phyloP scores from a whole-genome alignment of 2,797 vertebrate genomes.

The Hydrophis major region DNA sequence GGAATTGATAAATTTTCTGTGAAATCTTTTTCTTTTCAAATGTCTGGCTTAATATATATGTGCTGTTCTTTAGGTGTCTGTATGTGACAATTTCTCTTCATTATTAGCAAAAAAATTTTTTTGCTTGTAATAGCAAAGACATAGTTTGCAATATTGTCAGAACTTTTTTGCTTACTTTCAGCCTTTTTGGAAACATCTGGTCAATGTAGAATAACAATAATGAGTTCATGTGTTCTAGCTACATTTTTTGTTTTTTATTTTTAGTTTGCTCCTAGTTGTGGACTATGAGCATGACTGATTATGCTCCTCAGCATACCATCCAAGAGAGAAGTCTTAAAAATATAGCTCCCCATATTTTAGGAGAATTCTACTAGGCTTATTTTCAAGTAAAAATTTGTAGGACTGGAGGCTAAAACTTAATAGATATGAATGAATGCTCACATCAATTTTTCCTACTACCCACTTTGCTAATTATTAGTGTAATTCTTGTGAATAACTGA shows the following conservation, averaged over 20 bases:
- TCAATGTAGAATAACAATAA: neutral
- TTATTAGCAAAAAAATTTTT: neutral
- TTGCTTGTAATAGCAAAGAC: neutral
- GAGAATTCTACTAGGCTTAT: neutral
- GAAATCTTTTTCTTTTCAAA: neutral
- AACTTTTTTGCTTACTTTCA: neutral
- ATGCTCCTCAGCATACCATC: neutral
- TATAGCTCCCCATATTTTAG: neutral
- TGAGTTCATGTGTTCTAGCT: neutral
- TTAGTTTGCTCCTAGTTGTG: neutral
- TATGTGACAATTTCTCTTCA: neutral
- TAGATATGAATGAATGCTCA: neutral
- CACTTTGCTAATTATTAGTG: neutral
- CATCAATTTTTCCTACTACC: neutral
- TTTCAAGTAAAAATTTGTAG: neutral
- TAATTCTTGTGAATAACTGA: neutral
- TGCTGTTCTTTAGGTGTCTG: neutral
- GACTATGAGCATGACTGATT: neutral
- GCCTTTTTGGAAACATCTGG: neutral
- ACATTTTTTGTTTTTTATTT: neutral
- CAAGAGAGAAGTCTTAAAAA: neutral
- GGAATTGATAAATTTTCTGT: neutral
- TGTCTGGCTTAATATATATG: neutral
- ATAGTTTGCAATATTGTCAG: neutral
- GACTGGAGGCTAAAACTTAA: neutral